These are phyloP conservation scores for Papilio machaon DNA, from an alignment of 1,140 invertebrate genomes.

Conservation along the genomic window DNA sequence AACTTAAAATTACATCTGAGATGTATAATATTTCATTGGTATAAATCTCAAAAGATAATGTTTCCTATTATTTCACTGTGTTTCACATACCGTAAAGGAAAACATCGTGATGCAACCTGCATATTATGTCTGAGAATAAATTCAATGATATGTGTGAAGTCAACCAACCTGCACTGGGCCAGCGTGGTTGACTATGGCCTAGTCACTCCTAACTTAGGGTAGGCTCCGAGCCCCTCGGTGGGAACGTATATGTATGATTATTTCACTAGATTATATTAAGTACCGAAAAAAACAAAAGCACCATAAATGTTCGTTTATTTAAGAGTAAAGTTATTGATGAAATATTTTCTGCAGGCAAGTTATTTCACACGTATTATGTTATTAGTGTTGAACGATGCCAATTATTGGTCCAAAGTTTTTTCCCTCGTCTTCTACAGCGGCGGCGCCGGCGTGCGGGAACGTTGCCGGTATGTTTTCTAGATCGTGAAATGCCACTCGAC, in stretches of 20 bases:
- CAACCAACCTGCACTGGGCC: too few species aligned
- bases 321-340: neutral
- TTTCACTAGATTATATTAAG: too few species aligned
- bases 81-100: too few species aligned
- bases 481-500: conserved; percentile 38
- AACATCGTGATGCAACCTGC: too few species aligned
- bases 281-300: too few species aligned
- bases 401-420: conserved; percentile 34
- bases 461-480: conserved; percentile 30
- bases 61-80: too few species aligned
- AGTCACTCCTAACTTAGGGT: too few species aligned
- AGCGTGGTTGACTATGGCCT: too few species aligned
- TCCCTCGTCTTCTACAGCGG: conserved; percentile 2
- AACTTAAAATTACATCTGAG: neutral
- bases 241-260: too few species aligned
- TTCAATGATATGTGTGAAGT: too few species aligned
- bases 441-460: conserved; percentile 25
- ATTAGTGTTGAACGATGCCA: conserved; percentile 29
- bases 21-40: neutral
- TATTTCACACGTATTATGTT: conserved; percentile 33
- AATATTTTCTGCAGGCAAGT: neutral
- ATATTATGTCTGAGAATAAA: too few species aligned
- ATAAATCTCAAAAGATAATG: neutral
- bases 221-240: too few species aligned
- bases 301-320: neutral